Evolutionary conservation across 2,113 vertebrate species (phyloP).

Genomic region (Scortum barcoo): DNA sequence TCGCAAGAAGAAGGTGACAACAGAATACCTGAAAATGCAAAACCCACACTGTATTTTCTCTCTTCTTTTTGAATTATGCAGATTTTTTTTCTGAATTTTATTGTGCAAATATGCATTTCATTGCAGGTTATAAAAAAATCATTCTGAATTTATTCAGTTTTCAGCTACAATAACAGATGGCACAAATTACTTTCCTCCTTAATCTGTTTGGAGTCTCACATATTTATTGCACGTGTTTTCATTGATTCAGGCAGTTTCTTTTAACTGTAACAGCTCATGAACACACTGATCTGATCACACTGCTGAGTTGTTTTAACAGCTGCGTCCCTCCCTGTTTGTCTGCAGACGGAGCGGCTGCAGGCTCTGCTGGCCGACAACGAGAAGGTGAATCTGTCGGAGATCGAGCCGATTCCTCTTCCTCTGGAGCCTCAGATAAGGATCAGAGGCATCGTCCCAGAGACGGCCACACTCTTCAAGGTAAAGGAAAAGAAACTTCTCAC

Average conservation of each 20-base stretch:
- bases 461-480: slow-evolving; percentile 98
- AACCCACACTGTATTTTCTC: background rate
- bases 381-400: slow-evolving; percentile 96
- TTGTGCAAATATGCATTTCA: background rate
- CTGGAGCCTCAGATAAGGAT: slow-evolving; percentile 97
- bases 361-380: slow-evolving; percentile 95
- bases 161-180: too few species aligned
- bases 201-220: too few species aligned
- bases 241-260: background rate
- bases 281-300: background rate
- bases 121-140: too few species aligned
- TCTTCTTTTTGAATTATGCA: background rate
- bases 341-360: slow-evolving; percentile 95
- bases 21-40: background rate
- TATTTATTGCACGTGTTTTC: background rate
- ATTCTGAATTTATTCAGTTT: too few species aligned
- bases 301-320: slow-evolving; percentile 7
- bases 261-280: background rate
- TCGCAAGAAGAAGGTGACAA: slow-evolving; percentile 94
- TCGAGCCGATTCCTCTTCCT: slow-evolving; percentile 96
- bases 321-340: slow-evolving; percentile 1
- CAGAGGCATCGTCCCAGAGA: slow-evolving; percentile 95
- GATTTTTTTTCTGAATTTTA: background rate
- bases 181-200: too few species aligned
- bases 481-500: too few species aligned